These are phyloP conservation scores for Aspidoscelis tigris DNA, from an alignment of 2,113 vertebrate species.

Conservation along the genomic window DNA sequence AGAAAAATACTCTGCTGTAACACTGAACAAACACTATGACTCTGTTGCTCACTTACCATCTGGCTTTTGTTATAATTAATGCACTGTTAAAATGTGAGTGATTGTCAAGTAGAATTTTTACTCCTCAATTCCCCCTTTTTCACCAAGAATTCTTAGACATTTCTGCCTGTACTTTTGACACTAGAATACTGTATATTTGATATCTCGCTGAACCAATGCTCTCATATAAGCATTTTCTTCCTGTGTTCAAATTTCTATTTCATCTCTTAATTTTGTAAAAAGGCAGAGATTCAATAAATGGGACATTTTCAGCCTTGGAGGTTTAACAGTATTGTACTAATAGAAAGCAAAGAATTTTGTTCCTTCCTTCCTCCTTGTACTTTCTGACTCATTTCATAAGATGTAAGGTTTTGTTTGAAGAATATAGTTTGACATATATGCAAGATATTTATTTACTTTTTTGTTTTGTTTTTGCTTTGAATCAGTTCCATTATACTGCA, in stretches of 20 bases:
- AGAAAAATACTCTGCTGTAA: constrained; percentile 69
- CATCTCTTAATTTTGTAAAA: constrained; percentile 72
- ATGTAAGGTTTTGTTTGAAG: constrained; percentile 79
- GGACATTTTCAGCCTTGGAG: constrained; percentile 74
- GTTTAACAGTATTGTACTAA: constrained; percentile 76
- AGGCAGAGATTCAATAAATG: constrained; percentile 69
- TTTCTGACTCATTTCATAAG: constrained; percentile 76
- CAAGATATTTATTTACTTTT: constrained; percentile 75
- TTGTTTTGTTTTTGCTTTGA: constrained; percentile 57
- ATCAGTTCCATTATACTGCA: constrained; percentile 71
- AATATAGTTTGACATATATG: constrained; percentile 78
- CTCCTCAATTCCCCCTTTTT: constrained; percentile 66
- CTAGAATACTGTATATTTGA: constrained; percentile 78
- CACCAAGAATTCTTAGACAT: constrained; percentile 73
- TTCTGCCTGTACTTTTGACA: constrained; percentile 74
- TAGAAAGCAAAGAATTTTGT: constrained; percentile 71
- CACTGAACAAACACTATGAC: constrained; percentile 68
- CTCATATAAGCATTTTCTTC: constrained; percentile 77
- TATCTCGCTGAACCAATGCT: constrained; percentile 76
- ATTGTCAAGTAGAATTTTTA: constrained; percentile 73
- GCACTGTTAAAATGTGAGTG: constrained; percentile 75
- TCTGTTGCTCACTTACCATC: constrained; percentile 69
- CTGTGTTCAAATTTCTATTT: constrained; percentile 79
- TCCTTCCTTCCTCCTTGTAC: constrained; percentile 65
- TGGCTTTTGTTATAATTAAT: constrained; percentile 73